Percentiles rank a stretch among this genome's conserved stretches.
phyloP scores from a whole-genome alignment of 1,140 invertebrate species.

The Trichogramma pretiosum region DNA sequence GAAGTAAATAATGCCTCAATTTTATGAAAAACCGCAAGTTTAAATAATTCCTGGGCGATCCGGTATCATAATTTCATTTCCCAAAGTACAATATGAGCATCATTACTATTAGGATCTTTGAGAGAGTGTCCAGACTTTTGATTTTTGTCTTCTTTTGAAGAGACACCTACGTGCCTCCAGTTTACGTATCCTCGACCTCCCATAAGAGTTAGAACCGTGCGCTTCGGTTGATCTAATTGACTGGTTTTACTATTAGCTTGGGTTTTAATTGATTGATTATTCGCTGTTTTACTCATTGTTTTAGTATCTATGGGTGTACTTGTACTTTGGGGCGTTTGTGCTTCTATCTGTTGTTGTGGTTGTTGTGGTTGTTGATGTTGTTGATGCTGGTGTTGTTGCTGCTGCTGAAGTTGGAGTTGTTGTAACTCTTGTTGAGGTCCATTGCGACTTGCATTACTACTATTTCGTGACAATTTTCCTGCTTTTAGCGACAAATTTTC shows the following conservation, averaged over 20 bases:
- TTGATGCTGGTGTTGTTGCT: slow-evolving; percentile 16
- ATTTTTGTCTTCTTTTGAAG: slow-evolving; percentile 32
- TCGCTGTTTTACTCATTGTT: slow-evolving; percentile 16
- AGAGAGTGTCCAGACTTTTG: slow-evolving; percentile 34
- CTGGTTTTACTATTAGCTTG: slow-evolving; percentile 27
- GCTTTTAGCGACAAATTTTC: slow-evolving; percentile 64
- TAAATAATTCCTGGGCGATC: too few species aligned
- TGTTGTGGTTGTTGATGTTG: slow-evolving; percentile 7
- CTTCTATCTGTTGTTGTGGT: slow-evolving; percentile 13
- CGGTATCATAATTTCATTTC: slow-evolving; percentile 75
- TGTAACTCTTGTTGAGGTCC: slow-evolving; percentile 44
- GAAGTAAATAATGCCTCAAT: slow-evolving; percentile 21
- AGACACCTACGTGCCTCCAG: slow-evolving; percentile 57
- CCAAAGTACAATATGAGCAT: slow-evolving; percentile 82
- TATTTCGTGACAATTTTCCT: slow-evolving; percentile 58
- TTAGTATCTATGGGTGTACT: slow-evolving; percentile 1
- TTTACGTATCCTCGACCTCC: slow-evolving; percentile 81
- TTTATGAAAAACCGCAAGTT: slow-evolving; percentile 8
- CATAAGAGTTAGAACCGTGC: slow-evolving; percentile 77
- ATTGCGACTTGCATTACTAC: slow-evolving; percentile 60
- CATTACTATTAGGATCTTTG: slow-evolving; percentile 59
- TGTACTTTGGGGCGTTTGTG: slow-evolving; percentile 2
- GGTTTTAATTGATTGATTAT: too few species aligned
- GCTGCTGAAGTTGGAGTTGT: too few species aligned
- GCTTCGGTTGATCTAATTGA: slow-evolving; percentile 49